These are phyloP conservation scores for Lophotriccus pileatus DNA, from an alignment of 2,797 vertebrate species.

Conservation along the genomic window DNA sequence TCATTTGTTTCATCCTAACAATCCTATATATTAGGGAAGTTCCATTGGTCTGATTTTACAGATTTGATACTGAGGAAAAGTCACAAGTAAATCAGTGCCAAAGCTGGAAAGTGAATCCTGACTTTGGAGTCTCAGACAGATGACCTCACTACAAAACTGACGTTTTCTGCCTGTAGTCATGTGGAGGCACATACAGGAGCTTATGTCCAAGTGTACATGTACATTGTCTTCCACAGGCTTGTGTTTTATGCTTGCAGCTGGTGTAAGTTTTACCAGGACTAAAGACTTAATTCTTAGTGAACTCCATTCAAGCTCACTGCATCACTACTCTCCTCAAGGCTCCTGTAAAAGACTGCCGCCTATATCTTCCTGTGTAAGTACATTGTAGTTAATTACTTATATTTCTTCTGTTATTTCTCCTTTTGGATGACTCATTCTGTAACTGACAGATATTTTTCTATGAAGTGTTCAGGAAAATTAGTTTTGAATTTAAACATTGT, in stretches of 20 bases:
- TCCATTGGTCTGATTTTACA: neutral
- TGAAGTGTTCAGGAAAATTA: neutral
- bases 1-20: neutral
- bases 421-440: neutral
- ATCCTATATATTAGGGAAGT: neutral
- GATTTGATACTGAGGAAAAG: neutral
- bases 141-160: neutral
- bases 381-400: neutral
- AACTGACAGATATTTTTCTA: neutral
- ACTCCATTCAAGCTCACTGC: neutral
- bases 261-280: neutral
- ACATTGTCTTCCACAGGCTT: neutral
- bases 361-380: neutral
- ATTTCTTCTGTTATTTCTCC: neutral
- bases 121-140: neutral
- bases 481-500: neutral
- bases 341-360: neutral
- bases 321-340: neutral
- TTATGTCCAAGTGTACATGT: neutral
- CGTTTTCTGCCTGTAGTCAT: neutral
- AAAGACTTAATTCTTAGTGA: neutral
- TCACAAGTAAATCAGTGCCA: neutral
- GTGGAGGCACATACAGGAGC: rapidly evolving
- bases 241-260: neutral
- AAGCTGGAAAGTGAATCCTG: neutral